phyloP scores from a whole-genome alignment of 2,797 vertebrate genomes.

The Ispidina lecontei region DNA sequence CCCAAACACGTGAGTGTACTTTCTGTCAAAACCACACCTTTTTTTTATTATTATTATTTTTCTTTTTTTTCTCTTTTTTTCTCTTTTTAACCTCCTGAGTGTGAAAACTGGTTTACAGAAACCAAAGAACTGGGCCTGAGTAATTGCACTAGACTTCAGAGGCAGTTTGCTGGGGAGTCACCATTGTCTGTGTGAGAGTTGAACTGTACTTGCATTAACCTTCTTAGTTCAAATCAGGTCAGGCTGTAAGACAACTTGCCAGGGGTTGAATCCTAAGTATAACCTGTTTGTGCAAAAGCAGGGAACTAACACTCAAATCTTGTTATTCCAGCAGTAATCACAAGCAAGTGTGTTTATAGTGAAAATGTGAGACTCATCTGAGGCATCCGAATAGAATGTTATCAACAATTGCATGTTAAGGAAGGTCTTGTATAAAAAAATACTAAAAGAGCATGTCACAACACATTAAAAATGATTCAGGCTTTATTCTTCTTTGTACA shows the following conservation, averaged over 20 bases:
- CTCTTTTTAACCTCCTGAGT: background rate
- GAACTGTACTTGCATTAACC: background rate
- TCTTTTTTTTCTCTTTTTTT: too few species aligned
- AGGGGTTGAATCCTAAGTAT: background rate
- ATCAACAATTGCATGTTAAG: background rate
- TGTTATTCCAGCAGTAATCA: background rate
- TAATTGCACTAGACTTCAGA: background rate
- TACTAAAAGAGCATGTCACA: background rate
- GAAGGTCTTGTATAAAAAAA: background rate
- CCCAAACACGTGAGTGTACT: background rate
- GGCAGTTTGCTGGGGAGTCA: background rate
- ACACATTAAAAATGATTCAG: background rate
- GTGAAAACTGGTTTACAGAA: background rate
- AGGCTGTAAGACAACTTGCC: background rate
- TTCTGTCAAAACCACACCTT: background rate
- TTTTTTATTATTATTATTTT: too few species aligned
- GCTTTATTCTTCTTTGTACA: background rate
- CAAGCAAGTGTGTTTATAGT: background rate
- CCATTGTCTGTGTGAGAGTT: background rate
- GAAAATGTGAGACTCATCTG: background rate
- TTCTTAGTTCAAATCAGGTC: background rate
- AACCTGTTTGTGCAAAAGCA: background rate
- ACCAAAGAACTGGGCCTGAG: background rate
- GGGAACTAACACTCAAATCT: background rate
- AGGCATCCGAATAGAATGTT: background rate